Evolutionary conservation across 1,140 invertebrate species (phyloP).

Genomic region (Delia radicum): DNA sequence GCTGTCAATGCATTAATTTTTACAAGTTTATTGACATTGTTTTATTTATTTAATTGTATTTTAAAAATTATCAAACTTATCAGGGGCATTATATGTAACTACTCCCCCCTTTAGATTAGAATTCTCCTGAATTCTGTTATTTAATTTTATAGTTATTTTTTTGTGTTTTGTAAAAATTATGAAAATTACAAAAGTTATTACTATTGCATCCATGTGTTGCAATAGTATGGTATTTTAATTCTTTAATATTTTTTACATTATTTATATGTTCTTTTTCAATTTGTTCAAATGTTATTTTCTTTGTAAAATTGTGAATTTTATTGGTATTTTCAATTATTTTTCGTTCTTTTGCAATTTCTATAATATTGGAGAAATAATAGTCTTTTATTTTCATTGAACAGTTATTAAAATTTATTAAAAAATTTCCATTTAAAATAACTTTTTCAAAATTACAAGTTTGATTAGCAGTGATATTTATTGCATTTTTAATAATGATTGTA

Average conservation of each 20-base stretch:
- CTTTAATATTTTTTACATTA: slow-evolving; percentile 6
- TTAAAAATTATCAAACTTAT: neutral
- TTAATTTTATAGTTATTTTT: neutral
- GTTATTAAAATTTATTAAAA: neutral
- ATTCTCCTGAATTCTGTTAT: neutral
- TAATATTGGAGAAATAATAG: neutral
- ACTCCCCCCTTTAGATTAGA: neutral
- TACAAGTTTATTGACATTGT: too few species aligned
- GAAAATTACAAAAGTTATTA: neutral
- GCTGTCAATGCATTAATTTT: too few species aligned
- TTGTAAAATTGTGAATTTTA: neutral
- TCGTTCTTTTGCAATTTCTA: neutral
- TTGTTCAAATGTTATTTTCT: neutral
- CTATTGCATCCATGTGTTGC: neutral
- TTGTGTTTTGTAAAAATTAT: neutral
- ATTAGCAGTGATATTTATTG: neutral
- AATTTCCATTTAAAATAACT: neutral
- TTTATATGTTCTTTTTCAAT: neutral
- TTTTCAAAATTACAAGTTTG: neutral
- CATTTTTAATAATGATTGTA: slow-evolving; percentile 10
- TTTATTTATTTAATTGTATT: neutral
- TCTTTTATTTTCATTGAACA: slow-evolving; percentile 11
- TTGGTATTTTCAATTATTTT: neutral
- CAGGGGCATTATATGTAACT: neutral
- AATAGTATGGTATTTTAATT: neutral